Base-by-base conservation (phyloP, 2,888 invertebrate species). In the Drepanosiphum platanoidis region DNA sequence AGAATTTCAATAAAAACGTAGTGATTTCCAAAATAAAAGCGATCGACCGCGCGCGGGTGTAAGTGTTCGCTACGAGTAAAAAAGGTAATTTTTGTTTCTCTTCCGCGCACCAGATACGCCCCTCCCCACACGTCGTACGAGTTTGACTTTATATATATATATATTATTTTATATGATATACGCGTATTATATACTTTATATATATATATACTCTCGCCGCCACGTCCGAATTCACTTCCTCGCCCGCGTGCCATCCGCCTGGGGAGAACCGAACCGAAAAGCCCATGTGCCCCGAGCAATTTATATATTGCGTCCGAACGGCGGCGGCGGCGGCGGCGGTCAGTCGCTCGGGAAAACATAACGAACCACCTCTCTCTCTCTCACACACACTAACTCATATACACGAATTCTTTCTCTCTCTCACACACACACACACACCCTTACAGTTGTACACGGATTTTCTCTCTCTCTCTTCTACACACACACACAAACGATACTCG, bases 271-370 rank as follows among this genome's bases (percentile, higher is more conserved):
- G 80, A 70, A 81, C 58, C 70, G 80, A 52, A 70, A 70, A 58
- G 66, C 30, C 61, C 61, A 61, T 58, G 78, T 70, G 79, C 79
- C 86, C 86, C 70, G 72, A 84, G 84, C 84, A 84, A 84, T 84
- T 84, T 77, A 77, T 84, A 84, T 75, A 84, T 84, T 77, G 52
- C 84, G 58, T 84, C 77, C 77, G 75, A 70, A 7, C 68, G 27
- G 18, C 27, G 61, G 32, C 61, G 22, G 52, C 52, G 52, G n/a
- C n/a, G n/a, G n/a, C 46, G 13, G 46, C 30, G 58, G 84, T 46
- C 30, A 77, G 84, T n/a, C 84, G 84, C 84, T 77, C 84, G 84
- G 84, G 84, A 77, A 84, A 84, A 84, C 84, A 58, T 77, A 84
- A 84, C 84, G 75, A 84, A 84, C 66, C 75, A 36, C 36, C 66